Evolutionary conservation across 1,140 invertebrate species (phyloP).

Genomic region (Musca domestica): DNA sequence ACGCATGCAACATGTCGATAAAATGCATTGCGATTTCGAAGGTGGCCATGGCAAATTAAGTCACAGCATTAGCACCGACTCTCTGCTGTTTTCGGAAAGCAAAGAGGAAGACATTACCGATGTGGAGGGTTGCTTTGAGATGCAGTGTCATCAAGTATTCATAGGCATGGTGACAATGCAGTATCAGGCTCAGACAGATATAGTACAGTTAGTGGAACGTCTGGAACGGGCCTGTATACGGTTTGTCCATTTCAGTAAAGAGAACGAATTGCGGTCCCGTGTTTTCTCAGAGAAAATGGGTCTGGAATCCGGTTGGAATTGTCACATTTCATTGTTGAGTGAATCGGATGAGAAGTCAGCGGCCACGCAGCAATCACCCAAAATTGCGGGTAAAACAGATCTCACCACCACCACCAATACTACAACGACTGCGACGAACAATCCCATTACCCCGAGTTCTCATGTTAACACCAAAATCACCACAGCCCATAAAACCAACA

Average conservation of each 20-base stretch:
- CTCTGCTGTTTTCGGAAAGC: constrained; percentile 70
- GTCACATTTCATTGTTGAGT: constrained; percentile 90
- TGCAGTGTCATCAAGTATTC: constrained; percentile 96
- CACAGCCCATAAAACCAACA: constrained; percentile 20
- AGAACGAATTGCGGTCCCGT: constrained; percentile 92
- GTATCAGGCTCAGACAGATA: constrained; percentile 93
- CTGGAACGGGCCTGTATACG: constrained; percentile 91
- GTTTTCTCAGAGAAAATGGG: constrained; percentile 99
- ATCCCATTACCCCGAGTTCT: too few relatives aligned
- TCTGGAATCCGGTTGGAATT: constrained; percentile 97
- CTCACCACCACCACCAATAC: constrained; percentile 31
- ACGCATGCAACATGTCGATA: constrained; percentile 50
- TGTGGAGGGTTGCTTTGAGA: constrained; percentile 77
- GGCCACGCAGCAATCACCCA: constrained; percentile 25
- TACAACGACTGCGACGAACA: constrained; percentile 28
- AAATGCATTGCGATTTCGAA: constrained; percentile 48
- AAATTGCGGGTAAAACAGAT: constrained; percentile 27
- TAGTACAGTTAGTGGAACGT: constrained; percentile 91
- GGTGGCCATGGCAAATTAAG: constrained; percentile 44
- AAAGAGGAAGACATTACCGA: constrained; percentile 74
- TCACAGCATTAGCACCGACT: constrained; percentile 62
- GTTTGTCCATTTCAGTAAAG: constrained; percentile 98
- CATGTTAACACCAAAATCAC: constrained; percentile 26
- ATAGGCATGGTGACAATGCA: constrained; percentile 99
- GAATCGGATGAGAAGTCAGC: constrained; percentile 57